Percentiles rank a stretch among this genome's conserved stretches.
These are phyloP conservation scores for Pseudomyrmex concolor DNA, from an alignment of 1,140 invertebrate genomes.

Conservation along the genomic window DNA sequence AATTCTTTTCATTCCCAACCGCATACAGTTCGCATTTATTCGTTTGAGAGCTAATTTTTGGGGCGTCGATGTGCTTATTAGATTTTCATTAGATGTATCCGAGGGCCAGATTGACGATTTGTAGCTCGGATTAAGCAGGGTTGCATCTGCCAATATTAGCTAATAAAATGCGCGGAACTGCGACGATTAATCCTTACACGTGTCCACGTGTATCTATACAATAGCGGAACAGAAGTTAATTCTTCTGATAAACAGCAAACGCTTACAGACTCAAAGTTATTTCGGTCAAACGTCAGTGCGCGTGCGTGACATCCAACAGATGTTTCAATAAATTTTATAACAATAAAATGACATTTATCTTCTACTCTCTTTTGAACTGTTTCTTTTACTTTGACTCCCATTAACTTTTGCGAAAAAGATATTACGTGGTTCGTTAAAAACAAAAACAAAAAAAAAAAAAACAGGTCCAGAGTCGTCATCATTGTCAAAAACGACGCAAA, in stretches of 20 bases:
- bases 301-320: too few species aligned
- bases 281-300: too few species aligned
- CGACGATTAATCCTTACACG: too few species aligned
- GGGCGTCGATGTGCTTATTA: slow-evolving; percentile 75
- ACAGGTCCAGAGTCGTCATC: neutral
- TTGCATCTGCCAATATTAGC: slow-evolving; percentile 50
- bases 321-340: too few species aligned
- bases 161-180: too few species aligned
- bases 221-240: too few species aligned
- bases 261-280: too few species aligned
- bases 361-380: too few species aligned
- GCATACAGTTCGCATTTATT: slow-evolving; percentile 67
- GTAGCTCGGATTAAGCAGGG: slow-evolving; percentile 76
- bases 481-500: slow-evolving; percentile 23
- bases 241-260: too few species aligned
- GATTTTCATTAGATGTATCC: slow-evolving; percentile 67
- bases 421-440: slow-evolving; percentile 5
- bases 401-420: neutral
- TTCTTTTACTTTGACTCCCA: neutral
- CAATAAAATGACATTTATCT: too few species aligned
- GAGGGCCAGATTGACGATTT: slow-evolving; percentile 76
- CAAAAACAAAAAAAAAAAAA: neutral
- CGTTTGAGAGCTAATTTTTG: slow-evolving; percentile 77
- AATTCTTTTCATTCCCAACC: slow-evolving; percentile 63
- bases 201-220: too few species aligned